Conservation (phyloP, 1,140 invertebrate species). For the Scaptomyza pallida region DNA sequence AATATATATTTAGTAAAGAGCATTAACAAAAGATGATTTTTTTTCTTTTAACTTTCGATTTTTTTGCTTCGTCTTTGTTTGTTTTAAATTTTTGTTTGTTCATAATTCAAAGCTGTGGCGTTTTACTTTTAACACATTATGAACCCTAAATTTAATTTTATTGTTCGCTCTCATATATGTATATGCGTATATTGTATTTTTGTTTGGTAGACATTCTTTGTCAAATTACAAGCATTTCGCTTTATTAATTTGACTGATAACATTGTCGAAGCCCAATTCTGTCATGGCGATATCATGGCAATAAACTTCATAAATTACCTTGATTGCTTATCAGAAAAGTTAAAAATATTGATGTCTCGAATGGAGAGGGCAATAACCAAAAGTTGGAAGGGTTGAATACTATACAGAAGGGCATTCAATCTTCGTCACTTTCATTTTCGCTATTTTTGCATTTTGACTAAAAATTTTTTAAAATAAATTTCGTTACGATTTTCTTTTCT, state of each 20-base stretch:
- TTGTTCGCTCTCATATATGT: neutral
- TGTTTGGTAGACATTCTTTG: neutral
- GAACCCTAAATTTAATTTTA: neutral
- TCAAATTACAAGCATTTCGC: neutral
- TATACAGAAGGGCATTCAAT: slow-evolving; percentile 2
- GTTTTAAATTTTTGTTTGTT: neutral
- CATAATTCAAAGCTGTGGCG: neutral
- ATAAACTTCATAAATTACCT: neutral
- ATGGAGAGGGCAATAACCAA: no score
- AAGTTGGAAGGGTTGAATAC: neutral
- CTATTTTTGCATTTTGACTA: slow-evolving; percentile 26
- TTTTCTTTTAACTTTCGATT: neutral
- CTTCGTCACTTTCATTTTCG: slow-evolving; percentile 8
- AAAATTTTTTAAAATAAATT: slow-evolving; percentile 35
- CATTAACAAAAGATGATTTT: no score
- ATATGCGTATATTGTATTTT: no score
- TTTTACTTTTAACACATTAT: neutral
- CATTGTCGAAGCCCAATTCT: neutral
- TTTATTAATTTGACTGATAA: neutral
- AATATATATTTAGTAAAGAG: no score
- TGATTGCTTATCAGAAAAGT: no score
- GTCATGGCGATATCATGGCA: neutral
- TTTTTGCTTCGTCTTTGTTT: neutral
- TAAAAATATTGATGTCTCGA: no score
- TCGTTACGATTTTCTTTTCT: slow-evolving; percentile 38